A percentile compares a stretch with the other conserved stretches of the same genome.
Evolutionary conservation across 1,140 invertebrate genomes (phyloP).

Genomic region (Lucilia cuprina): DNA sequence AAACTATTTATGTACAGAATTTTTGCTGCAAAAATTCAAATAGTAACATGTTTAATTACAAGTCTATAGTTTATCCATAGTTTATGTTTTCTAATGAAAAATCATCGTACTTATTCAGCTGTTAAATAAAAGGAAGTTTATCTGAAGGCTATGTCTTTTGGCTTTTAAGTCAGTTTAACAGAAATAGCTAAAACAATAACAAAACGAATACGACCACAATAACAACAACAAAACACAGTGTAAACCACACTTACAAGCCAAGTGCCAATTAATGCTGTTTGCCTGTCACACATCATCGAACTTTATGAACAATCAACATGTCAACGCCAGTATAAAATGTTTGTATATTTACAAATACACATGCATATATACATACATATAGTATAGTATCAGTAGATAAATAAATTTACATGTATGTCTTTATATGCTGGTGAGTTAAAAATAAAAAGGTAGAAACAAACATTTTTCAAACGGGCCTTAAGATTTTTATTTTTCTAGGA

Average conservation of each 20-base stretch:
- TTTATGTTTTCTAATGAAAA: no score
- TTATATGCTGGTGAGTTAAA: neutral
- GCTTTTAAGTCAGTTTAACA: neutral
- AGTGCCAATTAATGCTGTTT: slow-evolving; percentile 17
- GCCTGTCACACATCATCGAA: slow-evolving; percentile 16
- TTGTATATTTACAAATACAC: neutral
- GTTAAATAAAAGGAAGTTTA: no score
- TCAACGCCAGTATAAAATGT: slow-evolving; percentile 9
- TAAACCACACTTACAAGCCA: slow-evolving; percentile 13
- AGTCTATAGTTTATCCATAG: no score
- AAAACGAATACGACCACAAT: neutral
- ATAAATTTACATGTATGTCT: neutral
- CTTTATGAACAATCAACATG: slow-evolving; percentile 7
- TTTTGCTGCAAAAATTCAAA: no score
- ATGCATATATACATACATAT: neutral
- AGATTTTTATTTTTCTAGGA: no score
- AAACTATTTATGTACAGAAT: no score
- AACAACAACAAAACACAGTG: slow-evolving; percentile 2
- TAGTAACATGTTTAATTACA: no score
- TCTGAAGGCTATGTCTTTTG: no score
- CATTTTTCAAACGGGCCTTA: neutral
- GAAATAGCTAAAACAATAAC: neutral
- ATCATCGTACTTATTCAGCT: no score
- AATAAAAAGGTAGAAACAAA: neutral
- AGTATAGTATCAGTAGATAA: neutral